phyloP scores from a whole-genome alignment of 2,888 invertebrate genomes.

The Lypha dubia region DNA sequence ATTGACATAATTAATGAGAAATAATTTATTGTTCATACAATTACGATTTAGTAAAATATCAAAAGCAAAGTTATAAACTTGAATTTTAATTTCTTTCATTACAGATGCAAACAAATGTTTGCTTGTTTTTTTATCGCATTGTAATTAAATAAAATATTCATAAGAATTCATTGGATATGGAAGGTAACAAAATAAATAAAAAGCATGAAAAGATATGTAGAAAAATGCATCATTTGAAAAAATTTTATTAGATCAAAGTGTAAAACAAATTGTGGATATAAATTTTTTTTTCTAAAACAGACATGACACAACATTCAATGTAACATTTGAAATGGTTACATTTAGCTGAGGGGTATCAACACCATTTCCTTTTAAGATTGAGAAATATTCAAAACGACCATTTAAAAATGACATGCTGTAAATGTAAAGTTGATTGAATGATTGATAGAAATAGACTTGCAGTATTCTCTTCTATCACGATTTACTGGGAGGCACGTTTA shows the following conservation, averaged over 20 bases:
- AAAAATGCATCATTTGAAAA: slow-evolving; percentile 46
- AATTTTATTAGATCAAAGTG: slow-evolving; percentile 48
- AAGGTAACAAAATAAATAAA: neutral
- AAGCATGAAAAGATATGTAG: too few relatives aligned
- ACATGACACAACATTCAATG: slow-evolving; percentile 31
- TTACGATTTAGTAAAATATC: slow-evolving; percentile 22
- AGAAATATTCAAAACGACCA: too few relatives aligned
- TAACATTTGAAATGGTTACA: neutral
- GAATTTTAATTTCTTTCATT: slow-evolving; percentile 39
- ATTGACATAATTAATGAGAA: slow-evolving; percentile 12
- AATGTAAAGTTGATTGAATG: neutral
- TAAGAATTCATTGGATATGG: slow-evolving; percentile 20
- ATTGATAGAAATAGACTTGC: neutral
- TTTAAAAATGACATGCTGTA: too few relatives aligned
- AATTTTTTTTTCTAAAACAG: slow-evolving; percentile 18
- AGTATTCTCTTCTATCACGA: too few relatives aligned
- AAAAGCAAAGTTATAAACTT: slow-evolving; percentile 58
- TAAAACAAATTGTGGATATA: slow-evolving; percentile 47
- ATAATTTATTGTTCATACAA: slow-evolving; percentile 21
- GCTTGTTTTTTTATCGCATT: slow-evolving; percentile 12
- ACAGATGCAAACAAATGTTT: slow-evolving; percentile 29
- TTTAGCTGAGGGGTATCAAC: neutral
- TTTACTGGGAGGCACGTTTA: too few relatives aligned
- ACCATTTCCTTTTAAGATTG: neutral
- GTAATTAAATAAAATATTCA: slow-evolving; percentile 36